Evolutionary conservation across 2,797 vertebrate genomes (phyloP).

Genomic region (Eospalax fontanierii): DNA sequence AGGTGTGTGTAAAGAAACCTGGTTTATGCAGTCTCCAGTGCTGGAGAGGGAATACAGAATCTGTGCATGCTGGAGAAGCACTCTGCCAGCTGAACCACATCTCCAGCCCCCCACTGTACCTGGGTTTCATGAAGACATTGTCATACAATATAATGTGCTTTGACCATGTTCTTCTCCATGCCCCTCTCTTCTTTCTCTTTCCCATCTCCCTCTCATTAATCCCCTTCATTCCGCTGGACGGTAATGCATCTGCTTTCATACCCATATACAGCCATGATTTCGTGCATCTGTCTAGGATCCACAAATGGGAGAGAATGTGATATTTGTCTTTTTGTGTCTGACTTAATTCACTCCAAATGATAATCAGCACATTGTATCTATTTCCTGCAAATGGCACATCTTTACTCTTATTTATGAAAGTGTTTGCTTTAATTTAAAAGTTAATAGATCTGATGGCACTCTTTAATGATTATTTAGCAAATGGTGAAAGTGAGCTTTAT

Average conservation of each 20-base stretch:
- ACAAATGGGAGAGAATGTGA: background rate
- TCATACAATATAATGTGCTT: background rate
- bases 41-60: background rate
- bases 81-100: too few species aligned
- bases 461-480: background rate
- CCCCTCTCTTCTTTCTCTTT: background rate
- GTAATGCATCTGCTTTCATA: background rate
- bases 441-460: constrained; percentile 24
- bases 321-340: background rate
- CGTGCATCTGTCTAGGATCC: background rate
- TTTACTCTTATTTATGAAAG: background rate
- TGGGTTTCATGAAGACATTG: background rate
- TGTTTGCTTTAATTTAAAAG: background rate
- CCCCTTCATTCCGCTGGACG: background rate
- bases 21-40: background rate
- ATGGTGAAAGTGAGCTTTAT: constrained; percentile 18
- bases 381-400: background rate
- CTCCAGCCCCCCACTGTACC: background rate
- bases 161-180: background rate
- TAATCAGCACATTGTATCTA: background rate
- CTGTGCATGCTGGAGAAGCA: background rate
- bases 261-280: background rate
- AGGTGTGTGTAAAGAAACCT: background rate
- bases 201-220: too few species aligned
- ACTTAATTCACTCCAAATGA: background rate